phyloP scores from a whole-genome alignment of 2,113 vertebrate genomes.

The Craseonycteris thonglongyai region DNA sequence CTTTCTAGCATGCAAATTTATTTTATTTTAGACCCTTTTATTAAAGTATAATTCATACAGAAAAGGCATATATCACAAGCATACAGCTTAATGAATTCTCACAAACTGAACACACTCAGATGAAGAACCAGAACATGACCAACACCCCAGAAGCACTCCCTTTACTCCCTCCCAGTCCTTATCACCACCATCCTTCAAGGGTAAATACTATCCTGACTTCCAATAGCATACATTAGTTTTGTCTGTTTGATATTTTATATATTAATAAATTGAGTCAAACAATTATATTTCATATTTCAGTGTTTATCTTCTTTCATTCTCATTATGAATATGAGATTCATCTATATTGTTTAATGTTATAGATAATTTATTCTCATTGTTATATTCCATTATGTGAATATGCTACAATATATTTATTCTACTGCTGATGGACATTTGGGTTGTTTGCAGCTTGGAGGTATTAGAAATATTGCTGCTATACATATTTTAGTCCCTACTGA shows the following conservation, averaged over 20 bases:
- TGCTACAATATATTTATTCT: background rate
- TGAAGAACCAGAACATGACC: background rate
- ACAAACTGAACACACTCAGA: background rate
- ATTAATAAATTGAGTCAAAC: background rate
- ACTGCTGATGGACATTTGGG: background rate
- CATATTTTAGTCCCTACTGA: background rate
- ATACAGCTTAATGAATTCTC: background rate
- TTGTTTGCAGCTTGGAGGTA: slow-evolving; percentile 15
- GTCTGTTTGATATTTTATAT: background rate
- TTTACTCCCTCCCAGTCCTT: background rate
- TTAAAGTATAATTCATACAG: background rate
- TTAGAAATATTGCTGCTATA: slow-evolving; percentile 15
- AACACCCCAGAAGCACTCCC: background rate
- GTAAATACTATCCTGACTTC: background rate
- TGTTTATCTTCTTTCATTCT: slow-evolving; percentile 5
- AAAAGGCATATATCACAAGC: background rate
- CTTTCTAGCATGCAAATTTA: background rate
- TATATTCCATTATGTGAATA: background rate
- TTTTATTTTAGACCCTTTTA: background rate
- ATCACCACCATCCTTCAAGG: background rate
- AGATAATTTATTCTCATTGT: background rate
- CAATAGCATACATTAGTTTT: background rate
- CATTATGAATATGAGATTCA: slow-evolving; percentile 8
- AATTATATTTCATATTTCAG: slow-evolving; percentile 6
- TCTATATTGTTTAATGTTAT: background rate